These are phyloP conservation scores for Xenotilapia leptura DNA, from an alignment of 2,113 vertebrate species.

Conservation along the genomic window DNA sequence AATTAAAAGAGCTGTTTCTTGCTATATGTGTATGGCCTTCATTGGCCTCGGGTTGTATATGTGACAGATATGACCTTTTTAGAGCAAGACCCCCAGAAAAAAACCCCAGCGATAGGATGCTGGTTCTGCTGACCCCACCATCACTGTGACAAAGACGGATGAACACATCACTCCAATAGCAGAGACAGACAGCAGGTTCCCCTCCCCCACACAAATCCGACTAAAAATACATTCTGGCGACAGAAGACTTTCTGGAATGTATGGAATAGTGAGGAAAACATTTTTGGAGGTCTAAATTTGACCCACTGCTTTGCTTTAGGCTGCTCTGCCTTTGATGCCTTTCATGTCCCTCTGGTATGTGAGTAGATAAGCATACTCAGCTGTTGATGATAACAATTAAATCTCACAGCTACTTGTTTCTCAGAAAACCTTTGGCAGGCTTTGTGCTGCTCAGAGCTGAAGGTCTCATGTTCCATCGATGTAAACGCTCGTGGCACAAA, in stretches of 20 bases:
- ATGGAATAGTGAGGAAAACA: neutral
- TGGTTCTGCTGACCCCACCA: neutral
- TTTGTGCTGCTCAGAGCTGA: neutral
- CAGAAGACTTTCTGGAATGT: neutral
- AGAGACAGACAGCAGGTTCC: neutral
- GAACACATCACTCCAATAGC: neutral
- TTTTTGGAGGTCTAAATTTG: neutral
- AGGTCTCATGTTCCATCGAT: neutral
- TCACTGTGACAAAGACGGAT: neutral
- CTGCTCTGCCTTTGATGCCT: neutral
- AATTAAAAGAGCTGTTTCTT: neutral
- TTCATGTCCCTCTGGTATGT: neutral
- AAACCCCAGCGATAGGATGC: neutral
- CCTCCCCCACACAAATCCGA: neutral
- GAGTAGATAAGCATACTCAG: neutral
- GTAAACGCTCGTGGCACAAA: neutral
- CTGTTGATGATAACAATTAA: neutral
- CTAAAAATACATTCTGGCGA: neutral
- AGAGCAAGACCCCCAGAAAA: neutral
- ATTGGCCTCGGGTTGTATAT: neutral
- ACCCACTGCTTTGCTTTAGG: neutral
- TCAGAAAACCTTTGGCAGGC: neutral
- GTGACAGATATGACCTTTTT: neutral
- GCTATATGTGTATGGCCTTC: neutral
- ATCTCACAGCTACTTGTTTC: neutral